Base-by-base conservation (phyloP, 1,140 invertebrate genomes). In the Papilio aristodemus region DNA sequence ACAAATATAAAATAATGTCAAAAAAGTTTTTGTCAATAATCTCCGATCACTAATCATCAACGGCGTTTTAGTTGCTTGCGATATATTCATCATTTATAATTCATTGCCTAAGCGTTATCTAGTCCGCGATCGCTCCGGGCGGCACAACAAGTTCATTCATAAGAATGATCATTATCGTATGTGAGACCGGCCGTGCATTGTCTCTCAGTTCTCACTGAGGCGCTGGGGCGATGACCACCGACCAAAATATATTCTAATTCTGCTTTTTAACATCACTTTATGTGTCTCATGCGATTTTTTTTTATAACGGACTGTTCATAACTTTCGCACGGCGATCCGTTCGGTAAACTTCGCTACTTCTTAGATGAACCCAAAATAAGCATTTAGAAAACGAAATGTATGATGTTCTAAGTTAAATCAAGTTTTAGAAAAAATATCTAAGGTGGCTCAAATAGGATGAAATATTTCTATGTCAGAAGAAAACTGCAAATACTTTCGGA, bases 51-150 rank as follows among this genome's bases (percentile, higher is more conserved):
- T 54, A 19, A 19, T 11, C 17, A 19, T 54, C 46, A 22, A 5
- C 17, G 19, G 17, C 46, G 46, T 10, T 32, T 32, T 54, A 19
- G 46, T 19, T 43, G 41, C n/a, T n/a, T 3, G 11, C 1, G 46
- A 62, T 38, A 62, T 62, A 62, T 66, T 60, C 58, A 72, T 67
- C 50, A 71, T 73, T 69, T 71, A 74, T 74, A 79, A 79, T 77
- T 71, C 73, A 75, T 77, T 75, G 76, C 71, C 72, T 75, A 79
- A 79, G 69, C 60, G 38, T 27, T 79, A 79, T 79, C 77, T 75
- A 74, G 70, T 70, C 68, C 70, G 70, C 73, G 64, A 79, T 79
- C 75, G 67, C 69, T 70, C 70, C 71, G n/a, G 63, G 10, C 63
- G 63, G 63, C 39, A 77, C 71, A 71, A 72, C 75, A 67, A 67